Evolutionary conservation across 2,888 invertebrate genomes (phyloP).

Genomic region (Osmoderma eremita): DNA sequence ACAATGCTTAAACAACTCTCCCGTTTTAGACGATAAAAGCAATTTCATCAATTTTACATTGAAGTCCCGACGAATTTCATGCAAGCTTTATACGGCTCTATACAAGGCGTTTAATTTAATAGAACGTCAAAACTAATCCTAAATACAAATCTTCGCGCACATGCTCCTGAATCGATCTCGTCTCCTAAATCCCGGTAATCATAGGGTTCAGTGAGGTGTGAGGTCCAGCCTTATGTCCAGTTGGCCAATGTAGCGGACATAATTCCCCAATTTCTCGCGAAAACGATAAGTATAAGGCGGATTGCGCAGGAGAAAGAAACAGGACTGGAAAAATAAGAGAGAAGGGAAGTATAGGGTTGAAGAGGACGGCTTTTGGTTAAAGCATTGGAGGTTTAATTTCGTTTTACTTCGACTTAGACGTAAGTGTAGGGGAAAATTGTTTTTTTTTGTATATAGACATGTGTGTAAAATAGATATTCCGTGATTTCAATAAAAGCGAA

Average conservation of each 20-base stretch:
- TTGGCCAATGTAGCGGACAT: slow-evolving; percentile 48
- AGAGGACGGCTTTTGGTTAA: slow-evolving; percentile 1
- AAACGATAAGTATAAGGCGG: too few relatives aligned
- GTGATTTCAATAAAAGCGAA: too few relatives aligned
- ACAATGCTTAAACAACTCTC: too few relatives aligned
- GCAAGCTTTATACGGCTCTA: too few relatives aligned
- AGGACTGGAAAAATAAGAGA: background rate
- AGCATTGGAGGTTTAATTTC: slow-evolving; percentile 10
- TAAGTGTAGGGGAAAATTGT: slow-evolving; percentile 25
- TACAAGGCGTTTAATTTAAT: background rate
- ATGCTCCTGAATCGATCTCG: slow-evolving; percentile 49
- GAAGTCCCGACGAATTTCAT: too few relatives aligned
- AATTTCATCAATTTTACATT: too few relatives aligned
- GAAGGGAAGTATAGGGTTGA: background rate
- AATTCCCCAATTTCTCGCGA: slow-evolving; percentile 38
- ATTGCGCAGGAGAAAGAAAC: too few relatives aligned
- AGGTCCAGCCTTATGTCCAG: slow-evolving; percentile 47
- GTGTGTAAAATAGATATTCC: too few relatives aligned
- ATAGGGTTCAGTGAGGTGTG: slow-evolving; percentile 52
- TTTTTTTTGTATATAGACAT: background rate
- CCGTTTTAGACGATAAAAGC: too few relatives aligned
- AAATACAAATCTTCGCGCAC: slow-evolving; percentile 12
- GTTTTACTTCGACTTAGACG: slow-evolving; percentile 15
- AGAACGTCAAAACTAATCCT: slow-evolving; percentile 12
- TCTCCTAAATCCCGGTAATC: slow-evolving; percentile 50